Percentiles rank a stretch among this genome's conserved stretches.
Evolutionary conservation across 2,797 vertebrate species (phyloP).

Genomic region (Antrozous pallidus): DNA sequence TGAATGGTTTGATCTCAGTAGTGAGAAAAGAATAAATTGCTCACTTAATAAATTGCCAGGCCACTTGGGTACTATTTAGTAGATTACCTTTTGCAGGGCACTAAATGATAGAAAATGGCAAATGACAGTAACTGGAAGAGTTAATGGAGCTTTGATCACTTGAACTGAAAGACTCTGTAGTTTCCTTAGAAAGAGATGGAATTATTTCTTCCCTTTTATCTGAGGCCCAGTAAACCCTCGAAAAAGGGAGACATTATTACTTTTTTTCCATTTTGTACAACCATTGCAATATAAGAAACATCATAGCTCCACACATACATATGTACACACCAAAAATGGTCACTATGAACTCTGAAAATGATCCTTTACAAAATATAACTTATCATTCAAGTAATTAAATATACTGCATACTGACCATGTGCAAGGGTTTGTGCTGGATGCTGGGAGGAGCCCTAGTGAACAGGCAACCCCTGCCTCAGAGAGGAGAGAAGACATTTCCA

Average conservation of each 20-base stretch:
- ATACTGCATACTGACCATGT: background rate
- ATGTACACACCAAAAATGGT: background rate
- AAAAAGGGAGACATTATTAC: conserved; percentile 33
- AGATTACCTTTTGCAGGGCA: conserved; percentile 65
- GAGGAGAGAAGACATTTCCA: background rate
- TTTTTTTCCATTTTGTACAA: background rate
- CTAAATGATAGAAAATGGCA: conserved; percentile 67
- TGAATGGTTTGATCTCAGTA: conserved; percentile 57
- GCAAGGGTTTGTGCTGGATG: background rate
- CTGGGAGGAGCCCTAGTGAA: background rate
- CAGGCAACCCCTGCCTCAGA: background rate
- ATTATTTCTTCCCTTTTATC: conserved; percentile 57
- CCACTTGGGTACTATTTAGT: conserved; percentile 71
- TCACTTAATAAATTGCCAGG: conserved; percentile 72
- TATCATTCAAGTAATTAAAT: background rate
- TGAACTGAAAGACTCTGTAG: conserved; percentile 51
- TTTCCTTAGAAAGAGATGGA: conserved; percentile 46
- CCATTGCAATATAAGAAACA: conserved; percentile 7
- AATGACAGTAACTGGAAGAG: conserved; percentile 56
- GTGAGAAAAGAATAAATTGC: conserved; percentile 69
- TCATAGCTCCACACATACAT: background rate
- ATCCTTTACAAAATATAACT: background rate
- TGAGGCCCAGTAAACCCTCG: conserved; percentile 26
- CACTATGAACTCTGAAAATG: background rate
- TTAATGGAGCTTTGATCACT: conserved; percentile 70